Evolutionary conservation across 1,140 invertebrate genomes (phyloP).

Genomic region (Aleiodes sp.): DNA sequence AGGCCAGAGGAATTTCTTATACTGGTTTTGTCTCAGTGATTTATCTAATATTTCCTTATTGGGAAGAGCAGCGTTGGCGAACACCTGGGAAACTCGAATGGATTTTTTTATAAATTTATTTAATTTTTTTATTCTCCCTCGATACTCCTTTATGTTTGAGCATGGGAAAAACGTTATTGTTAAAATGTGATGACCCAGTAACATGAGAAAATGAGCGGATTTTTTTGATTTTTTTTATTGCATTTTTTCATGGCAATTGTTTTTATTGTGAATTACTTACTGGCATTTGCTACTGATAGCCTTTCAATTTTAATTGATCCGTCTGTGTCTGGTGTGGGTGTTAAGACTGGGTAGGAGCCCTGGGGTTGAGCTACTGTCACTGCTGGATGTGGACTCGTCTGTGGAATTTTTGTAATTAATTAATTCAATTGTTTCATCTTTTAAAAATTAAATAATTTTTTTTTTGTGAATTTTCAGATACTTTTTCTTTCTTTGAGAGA

Average conservation of each 20-base stretch:
- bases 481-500: no score
- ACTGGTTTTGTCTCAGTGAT: conserved; percentile 46
- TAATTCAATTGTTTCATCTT: no score
- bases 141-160: neutral
- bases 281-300: conserved; percentile 66
- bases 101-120: conserved; percentile 32
- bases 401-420: conserved; percentile 22
- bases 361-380: conserved; percentile 61
- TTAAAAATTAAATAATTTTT: no score
- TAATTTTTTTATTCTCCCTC: neutral
- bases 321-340: conserved; percentile 66
- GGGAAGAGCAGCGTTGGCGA: conserved; percentile 40
- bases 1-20: conserved; percentile 40
- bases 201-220: conserved; percentile 1
- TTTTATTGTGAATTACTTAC: conserved; percentile 52
- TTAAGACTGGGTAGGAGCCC: conserved; percentile 63
- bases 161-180: conserved; percentile 47
- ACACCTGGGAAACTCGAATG: conserved; percentile 47
- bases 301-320: conserved; percentile 70
- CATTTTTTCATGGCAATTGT: neutral
- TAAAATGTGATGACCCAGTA: conserved; percentile 35
- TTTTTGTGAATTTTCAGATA: no score
- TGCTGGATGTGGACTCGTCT: conserved; percentile 66
- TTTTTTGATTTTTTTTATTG: neutral
- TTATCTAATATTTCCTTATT: conserved; percentile 59